Evolutionary conservation across 2,797 vertebrate genomes (phyloP).

Genomic region (Clarias platycephalus): DNA sequence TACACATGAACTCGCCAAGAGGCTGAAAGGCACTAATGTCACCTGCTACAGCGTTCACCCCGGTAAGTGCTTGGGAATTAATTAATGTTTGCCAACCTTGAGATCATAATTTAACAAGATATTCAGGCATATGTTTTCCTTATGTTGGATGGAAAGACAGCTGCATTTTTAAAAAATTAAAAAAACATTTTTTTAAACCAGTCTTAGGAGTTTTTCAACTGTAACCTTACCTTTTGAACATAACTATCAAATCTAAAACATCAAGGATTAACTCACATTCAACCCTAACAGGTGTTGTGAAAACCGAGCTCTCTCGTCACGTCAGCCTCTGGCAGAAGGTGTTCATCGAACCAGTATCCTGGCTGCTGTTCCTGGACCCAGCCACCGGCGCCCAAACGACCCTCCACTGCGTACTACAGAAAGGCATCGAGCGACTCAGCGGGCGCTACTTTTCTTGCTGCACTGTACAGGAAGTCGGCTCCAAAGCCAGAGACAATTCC

Average conservation of each 20-base stretch:
- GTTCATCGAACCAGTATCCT: conserved; percentile 69
- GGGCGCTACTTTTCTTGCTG: conserved; percentile 74
- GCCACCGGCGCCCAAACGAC: conserved; percentile 73
- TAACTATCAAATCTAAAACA: neutral
- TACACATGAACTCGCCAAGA: conserved; percentile 70
- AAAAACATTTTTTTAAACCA: neutral
- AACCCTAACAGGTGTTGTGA: conserved; percentile 65
- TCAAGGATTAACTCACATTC: neutral
- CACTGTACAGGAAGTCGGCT: conserved; percentile 55
- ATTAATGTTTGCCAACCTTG: neutral
- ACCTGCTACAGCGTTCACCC: conserved; percentile 76
- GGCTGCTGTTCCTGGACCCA: conserved; percentile 71
- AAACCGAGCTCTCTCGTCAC: conserved; percentile 69
- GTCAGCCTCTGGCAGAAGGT: conserved; percentile 73
- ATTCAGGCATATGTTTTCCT: neutral
- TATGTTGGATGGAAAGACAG: neutral
- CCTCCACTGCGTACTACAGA: conserved; percentile 73
- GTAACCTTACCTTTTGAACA: neutral
- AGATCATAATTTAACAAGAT: neutral
- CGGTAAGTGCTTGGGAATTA: conserved; percentile 56
- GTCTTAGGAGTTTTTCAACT: neutral
- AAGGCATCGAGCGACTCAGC: conserved; percentile 72
- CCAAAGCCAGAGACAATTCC: conserved; percentile 60
- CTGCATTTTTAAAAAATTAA: neutral
- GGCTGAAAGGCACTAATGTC: conserved; percentile 64